These are phyloP conservation scores for Suncus etruscus DNA, from an alignment of 2,113 vertebrate genomes.

Conservation along the genomic window DNA sequence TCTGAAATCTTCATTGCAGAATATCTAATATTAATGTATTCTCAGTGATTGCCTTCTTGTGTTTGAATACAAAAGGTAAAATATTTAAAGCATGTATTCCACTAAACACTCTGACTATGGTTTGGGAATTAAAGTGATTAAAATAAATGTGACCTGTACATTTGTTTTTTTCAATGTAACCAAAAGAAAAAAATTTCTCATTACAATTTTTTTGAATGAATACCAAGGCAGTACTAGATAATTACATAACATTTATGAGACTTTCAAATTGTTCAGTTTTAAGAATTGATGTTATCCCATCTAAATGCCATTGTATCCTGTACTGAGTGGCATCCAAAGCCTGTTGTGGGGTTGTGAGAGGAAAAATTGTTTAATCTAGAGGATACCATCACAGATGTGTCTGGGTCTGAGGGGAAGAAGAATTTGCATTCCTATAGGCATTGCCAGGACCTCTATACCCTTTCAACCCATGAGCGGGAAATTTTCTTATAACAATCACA, in stretches of 20 bases:
- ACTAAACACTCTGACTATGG: not conserved
- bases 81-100: not conserved
- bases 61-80: not conserved
- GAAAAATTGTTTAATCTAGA: not conserved
- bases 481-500: not conserved
- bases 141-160: not conserved
- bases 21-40: not conserved
- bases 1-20: slow-evolving; percentile 41
- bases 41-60: not conserved
- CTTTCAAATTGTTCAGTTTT: slow-evolving; percentile 28
- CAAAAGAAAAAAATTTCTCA: not conserved
- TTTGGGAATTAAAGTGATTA: not conserved
- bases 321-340: not conserved
- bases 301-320: not conserved
- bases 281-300: slow-evolving; percentile 47
- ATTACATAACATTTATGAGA: not conserved
- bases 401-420: not conserved
- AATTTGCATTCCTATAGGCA: not conserved
- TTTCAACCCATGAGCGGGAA: not conserved
- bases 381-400: not conserved
- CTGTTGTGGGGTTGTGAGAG: not conserved
- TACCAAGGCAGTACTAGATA: not conserved
- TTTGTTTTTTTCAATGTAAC: not conserved
- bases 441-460: not conserved
- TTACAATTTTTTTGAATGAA: not conserved